Conservation (phyloP, 2,888 invertebrate species). For the Ectemnius lituratus region DNA sequence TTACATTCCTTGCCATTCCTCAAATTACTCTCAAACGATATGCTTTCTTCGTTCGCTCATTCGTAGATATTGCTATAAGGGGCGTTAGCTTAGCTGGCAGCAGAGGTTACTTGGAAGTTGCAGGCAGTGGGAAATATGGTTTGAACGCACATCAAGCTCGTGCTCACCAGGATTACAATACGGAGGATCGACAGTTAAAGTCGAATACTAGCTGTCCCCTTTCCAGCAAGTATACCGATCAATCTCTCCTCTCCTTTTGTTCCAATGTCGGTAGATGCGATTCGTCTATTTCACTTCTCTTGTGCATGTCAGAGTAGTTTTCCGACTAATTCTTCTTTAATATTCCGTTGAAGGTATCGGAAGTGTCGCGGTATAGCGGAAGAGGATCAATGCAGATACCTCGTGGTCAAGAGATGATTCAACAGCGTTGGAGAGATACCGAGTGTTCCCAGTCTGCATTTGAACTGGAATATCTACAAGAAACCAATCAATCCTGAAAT, state of each 20-base stretch:
- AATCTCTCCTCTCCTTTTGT: conserved; percentile 71
- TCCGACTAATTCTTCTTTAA: not conserved
- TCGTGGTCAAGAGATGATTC: conserved; percentile 54
- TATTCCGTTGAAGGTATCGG: conserved; percentile 56
- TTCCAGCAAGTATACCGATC: conserved; percentile 70
- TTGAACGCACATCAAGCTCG: conserved; percentile 41
- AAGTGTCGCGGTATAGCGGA: conserved; percentile 49
- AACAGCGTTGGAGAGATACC: conserved; percentile 74
- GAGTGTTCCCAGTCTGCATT: conserved; percentile 74
- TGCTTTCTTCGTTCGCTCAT: not conserved
- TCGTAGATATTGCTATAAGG: conserved; percentile 69
- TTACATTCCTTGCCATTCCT: conserved; percentile 4
- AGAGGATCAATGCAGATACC: conserved; percentile 28
- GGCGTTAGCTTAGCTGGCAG: conserved; percentile 74
- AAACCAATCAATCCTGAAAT: no score
- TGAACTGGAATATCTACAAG: conserved; percentile 71
- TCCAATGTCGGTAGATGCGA: conserved; percentile 67
- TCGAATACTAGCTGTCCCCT: conserved; percentile 63
- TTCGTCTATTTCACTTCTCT: not conserved
- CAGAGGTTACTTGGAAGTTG: conserved; percentile 68
- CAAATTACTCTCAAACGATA: not conserved
- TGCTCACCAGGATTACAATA: conserved; percentile 25
- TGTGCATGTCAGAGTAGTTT: not conserved
- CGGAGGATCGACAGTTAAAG: no score
- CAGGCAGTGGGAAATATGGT: conserved; percentile 56